Evolutionary conservation across 2,113 vertebrate genomes (phyloP), one percentile per base, ranked within the genome.

Genomic region (Callopanchax toddi): DNA sequence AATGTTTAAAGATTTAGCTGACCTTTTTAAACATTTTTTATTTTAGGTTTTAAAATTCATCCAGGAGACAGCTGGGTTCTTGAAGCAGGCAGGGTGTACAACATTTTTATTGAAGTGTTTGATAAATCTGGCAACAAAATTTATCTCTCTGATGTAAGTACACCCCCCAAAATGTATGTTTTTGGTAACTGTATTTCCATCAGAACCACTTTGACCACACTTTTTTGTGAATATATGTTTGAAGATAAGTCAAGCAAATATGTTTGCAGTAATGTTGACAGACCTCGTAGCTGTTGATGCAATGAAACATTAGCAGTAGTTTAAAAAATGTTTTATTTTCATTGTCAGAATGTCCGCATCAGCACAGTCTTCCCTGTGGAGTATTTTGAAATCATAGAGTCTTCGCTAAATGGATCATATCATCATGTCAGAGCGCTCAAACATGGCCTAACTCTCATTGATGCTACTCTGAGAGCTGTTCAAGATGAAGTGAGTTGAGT

Each of bases 51-150:
- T 89, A 91, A 93, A 37, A 88, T 99, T 71, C 78, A 91, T 42
- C 97, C 96, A 26, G 97, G 95, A 56, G 94, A 97, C 72, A 95
- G 92, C 79, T 99, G 97, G 97, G 92, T 96, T 59, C 93, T 99
- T 0, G 96, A 99, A 91, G 95, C 91, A 0, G 93, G 91, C 68
- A 91, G 93, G 78, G 69, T 86, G 1, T 99, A 99, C 46, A 92
- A 96, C 68, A 87, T 98, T 53, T 86, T 88, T 4, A 81, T 98
- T 2, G 95, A 98, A 71, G 94, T 98, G 5, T 97, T 95, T 74
- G 97, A 98, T 87, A 96, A 96, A 85, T 93, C 93, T 0, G 92
- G 95, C 67, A 95, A 96, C 90, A 98, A 94, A 76, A 91, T 98
- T 63, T 92, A 94, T 86, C 87, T 95, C 11, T 96, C 96, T 15